These are phyloP conservation scores for Drosophila greeni DNA, from an alignment of 2,888 invertebrate species.

Conservation along the genomic window DNA sequence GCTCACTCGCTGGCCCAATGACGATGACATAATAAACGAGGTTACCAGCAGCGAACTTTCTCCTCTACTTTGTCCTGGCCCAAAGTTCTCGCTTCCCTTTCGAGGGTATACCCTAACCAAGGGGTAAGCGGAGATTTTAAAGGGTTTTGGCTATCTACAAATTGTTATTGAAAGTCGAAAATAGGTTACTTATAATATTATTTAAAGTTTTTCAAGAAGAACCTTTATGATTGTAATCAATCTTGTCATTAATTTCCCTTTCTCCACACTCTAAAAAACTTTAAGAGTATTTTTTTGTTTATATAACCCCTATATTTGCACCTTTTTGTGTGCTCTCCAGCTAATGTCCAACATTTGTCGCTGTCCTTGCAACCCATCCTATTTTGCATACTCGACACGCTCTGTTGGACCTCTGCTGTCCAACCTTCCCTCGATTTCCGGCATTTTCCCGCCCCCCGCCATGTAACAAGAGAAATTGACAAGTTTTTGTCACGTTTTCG, in stretches of 20 bases:
- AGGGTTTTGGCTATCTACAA: background rate
- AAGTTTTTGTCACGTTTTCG: constrained; percentile 63
- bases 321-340: constrained; percentile 31
- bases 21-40: constrained; percentile 66
- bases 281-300: background rate
- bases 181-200: too few species aligned
- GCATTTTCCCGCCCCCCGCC: background rate
- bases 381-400: constrained; percentile 67
- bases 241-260: background rate
- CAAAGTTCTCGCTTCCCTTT: constrained; percentile 30
- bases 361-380: constrained; percentile 46
- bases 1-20: constrained; percentile 37
- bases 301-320: background rate
- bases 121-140: background rate
- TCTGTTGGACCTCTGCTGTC: constrained; percentile 38
- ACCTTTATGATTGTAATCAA: background rate
- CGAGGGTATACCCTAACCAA: constrained; percentile 5
- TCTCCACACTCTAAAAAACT: background rate
- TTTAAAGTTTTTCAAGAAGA: too few species aligned
- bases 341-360: constrained; percentile 64
- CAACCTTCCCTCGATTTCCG: constrained; percentile 27
- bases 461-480: constrained; percentile 38
- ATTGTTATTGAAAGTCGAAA: too few species aligned
- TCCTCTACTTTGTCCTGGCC: constrained; percentile 42
- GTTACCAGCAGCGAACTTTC: constrained; percentile 52